These are phyloP conservation scores for Ceramica pisi DNA, from an alignment of 2,888 invertebrate species.

Conservation along the genomic window DNA sequence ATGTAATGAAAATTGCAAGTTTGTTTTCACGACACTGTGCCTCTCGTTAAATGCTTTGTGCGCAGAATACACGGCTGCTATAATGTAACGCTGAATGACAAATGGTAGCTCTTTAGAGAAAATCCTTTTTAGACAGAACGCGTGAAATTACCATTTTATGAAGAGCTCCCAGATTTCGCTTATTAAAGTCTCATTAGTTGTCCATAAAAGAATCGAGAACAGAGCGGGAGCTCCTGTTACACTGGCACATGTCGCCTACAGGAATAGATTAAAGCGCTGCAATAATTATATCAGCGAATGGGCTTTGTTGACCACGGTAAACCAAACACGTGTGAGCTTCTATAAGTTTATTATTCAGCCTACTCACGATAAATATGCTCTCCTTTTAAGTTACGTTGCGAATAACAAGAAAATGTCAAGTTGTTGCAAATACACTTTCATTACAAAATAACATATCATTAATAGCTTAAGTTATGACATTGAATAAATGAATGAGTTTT, in stretches of 20 bases:
- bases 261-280: constrained; percentile 87
- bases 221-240: constrained; percentile 71
- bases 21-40: constrained; percentile 11
- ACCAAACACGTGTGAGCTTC: constrained; percentile 77
- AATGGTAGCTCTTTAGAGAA: constrained; percentile 76
- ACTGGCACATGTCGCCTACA: constrained; percentile 79
- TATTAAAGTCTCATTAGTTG: constrained; percentile 70
- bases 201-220: constrained; percentile 69
- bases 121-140: constrained; percentile 76
- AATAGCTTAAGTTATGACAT: constrained; percentile 74
- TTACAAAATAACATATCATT: constrained; percentile 11
- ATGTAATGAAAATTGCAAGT: constrained; percentile 23
- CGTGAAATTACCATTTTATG: constrained; percentile 72
- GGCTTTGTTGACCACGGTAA: constrained; percentile 82
- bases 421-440: constrained; percentile 35
- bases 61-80: constrained; percentile 54
- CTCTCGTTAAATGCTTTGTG: constrained; percentile 28
- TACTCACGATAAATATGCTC: constrained; percentile 34
- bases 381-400: constrained; percentile 39
- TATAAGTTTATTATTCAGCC: constrained; percentile 61
- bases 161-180: constrained; percentile 72
- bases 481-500: constrained; percentile 49
- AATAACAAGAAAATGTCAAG: constrained; percentile 49
- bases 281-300: constrained; percentile 89
- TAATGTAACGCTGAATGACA: constrained; percentile 73